Percentiles rank a stretch among this genome's conserved stretches.
Conservation (phyloP, 2,797 vertebrate genomes). For the Gymnothorax javanicus region DNA sequence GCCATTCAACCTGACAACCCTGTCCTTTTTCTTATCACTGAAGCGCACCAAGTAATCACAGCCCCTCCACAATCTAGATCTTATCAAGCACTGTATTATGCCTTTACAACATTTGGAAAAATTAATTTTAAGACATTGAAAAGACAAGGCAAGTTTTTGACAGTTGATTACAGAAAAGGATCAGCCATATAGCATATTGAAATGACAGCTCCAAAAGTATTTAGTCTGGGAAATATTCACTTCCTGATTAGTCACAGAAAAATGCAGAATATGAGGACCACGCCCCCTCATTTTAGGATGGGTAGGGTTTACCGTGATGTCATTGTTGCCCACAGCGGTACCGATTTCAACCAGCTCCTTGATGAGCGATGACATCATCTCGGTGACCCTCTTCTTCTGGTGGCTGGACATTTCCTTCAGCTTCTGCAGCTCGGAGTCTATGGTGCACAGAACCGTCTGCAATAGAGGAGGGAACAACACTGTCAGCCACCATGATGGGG, state of each 20-base stretch:
- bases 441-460: conserved; percentile 77
- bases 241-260: background rate
- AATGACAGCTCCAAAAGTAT: background rate
- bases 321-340: conserved; percentile 85
- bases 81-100: too few species aligned
- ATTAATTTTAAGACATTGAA: background rate
- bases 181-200: background rate
- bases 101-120: background rate
- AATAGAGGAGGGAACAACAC: background rate
- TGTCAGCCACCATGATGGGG: too few species aligned
- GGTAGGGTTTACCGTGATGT: conserved; percentile 76
- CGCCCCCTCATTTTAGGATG: background rate
- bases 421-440: conserved; percentile 85
- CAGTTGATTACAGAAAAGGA: background rate
- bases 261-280: background rate
- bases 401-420: conserved; percentile 88
- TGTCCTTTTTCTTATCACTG: too few species aligned
- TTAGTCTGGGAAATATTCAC: background rate
- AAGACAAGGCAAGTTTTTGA: background rate
- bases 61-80: too few species aligned
- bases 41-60: too few species aligned
- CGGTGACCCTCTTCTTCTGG: conserved; percentile 84
- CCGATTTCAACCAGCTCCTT: conserved; percentile 87
- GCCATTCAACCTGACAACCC: too few species aligned
- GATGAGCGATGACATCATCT: conserved; percentile 87